A percentile compares a stretch with the other conserved stretches of the same genome.
Evolutionary conservation across 2,888 invertebrate species (phyloP).

Genomic region (Seira ritae): DNA sequence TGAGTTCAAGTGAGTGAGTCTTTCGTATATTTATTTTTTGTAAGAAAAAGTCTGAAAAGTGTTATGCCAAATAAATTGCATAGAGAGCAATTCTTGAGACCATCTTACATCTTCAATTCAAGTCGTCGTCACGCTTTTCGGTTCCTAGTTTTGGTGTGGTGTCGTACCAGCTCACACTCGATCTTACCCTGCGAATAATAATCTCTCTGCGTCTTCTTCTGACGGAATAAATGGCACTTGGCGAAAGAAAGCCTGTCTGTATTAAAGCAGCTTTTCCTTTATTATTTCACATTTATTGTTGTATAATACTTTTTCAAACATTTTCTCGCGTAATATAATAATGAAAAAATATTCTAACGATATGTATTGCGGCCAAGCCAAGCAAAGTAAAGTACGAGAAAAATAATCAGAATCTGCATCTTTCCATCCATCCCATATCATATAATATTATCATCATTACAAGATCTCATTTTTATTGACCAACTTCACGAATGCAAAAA

Average conservation of each 20-base stretch:
- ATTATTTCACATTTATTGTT: not conserved
- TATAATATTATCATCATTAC: too few relatives aligned
- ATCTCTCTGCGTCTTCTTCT: too few relatives aligned
- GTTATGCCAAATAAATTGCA: not conserved
- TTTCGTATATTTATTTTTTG: too few relatives aligned
- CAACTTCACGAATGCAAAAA: not conserved
- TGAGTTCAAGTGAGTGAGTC: slow-evolving; percentile 41
- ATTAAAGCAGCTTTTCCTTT: not conserved
- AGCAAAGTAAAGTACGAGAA: too few relatives aligned
- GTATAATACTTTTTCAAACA: not conserved
- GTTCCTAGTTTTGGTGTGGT: not conserved
- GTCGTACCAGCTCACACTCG: not conserved
- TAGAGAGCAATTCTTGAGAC: not conserved
- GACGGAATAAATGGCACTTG: slow-evolving; percentile 31
- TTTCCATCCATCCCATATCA: not conserved
- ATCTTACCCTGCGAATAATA: too few relatives aligned
- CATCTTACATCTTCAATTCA: not conserved
- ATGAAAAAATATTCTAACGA: not conserved
- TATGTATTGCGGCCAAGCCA: slow-evolving; percentile 1
- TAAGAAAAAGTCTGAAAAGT: slow-evolving; percentile 4
- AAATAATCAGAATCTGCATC: too few relatives aligned
- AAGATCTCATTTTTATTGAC: not conserved
- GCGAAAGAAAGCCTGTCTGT: not conserved
- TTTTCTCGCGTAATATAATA: not conserved
- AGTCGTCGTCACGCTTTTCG: slow-evolving; percentile 38